These are phyloP conservation scores for Drosophila elegans DNA, from an alignment of 1,140 invertebrate genomes.

Conservation along the genomic window DNA sequence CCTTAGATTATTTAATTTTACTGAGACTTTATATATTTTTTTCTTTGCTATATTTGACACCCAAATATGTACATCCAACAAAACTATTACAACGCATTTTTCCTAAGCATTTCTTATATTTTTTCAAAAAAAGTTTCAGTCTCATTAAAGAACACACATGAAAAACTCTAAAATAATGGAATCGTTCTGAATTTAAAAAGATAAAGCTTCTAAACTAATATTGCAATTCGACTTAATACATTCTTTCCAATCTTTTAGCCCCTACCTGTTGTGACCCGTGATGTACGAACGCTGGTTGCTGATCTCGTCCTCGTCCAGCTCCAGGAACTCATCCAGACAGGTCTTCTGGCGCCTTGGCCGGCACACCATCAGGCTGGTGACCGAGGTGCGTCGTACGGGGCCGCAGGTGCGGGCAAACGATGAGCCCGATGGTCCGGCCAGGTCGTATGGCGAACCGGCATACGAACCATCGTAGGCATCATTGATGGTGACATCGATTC, in stretches of 20 bases:
- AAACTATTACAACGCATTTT: no score
- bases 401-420: constrained; percentile 90
- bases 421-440: constrained; percentile 89
- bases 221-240: no score
- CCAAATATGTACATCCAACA: no score
- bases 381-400: constrained; percentile 92
- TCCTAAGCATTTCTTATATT: no score
- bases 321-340: constrained; percentile 93
- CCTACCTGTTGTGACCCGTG: constrained; percentile 94
- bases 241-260: neutral
- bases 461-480: constrained; percentile 98
- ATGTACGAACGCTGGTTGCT: constrained; percentile 93
- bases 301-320: constrained; percentile 92
- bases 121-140: no score
- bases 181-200: no score
- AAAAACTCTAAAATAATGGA: no score
- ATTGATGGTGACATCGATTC: constrained; percentile 98
- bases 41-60: no score
- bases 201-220: no score
- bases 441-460: constrained; percentile 96
- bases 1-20: no score
- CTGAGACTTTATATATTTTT: no score
- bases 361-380: constrained; percentile 96
- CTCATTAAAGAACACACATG: no score
- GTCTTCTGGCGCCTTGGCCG: constrained; percentile 90